Conservation (phyloP, 2,113 vertebrate species). For the Clarias macrocephalus region DNA sequence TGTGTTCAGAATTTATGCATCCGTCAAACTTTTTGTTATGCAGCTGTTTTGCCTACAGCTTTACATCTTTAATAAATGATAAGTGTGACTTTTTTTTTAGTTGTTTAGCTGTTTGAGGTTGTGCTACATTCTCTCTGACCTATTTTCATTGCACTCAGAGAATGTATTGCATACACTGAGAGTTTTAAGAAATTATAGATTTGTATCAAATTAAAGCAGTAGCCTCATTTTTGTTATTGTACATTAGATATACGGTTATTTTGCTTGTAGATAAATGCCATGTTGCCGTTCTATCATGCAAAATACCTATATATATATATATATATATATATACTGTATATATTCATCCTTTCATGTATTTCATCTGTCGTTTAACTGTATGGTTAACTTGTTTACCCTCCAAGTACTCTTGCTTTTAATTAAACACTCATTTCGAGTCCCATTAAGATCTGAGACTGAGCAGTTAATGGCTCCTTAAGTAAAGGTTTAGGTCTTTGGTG, state of each 20-base stretch:
- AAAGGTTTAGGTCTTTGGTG: conserved; percentile 1
- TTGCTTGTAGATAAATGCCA: no score
- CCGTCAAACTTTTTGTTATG: not conserved
- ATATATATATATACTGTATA: no score
- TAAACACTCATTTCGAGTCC: conserved; percentile 10
- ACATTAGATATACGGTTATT: no score
- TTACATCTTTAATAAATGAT: conserved; percentile 2
- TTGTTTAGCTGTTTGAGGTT: conserved; percentile 4
- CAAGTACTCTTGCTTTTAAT: not conserved
- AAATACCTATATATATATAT: not conserved
- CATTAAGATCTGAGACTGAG: not conserved
- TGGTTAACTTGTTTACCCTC: conserved; percentile 9
- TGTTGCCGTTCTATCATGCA: no score
- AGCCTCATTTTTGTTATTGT: not conserved
- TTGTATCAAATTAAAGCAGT: not conserved
- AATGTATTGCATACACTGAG: not conserved
- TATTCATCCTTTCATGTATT: not conserved
- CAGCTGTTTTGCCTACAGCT: not conserved
- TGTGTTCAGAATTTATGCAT: not conserved
- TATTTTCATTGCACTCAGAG: conserved; percentile 21
- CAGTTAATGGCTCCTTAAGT: conserved; percentile 1
- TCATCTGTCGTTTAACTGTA: not conserved
- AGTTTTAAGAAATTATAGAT: not conserved
- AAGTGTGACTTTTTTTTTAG: conserved; percentile 1
- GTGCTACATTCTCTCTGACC: conserved; percentile 37